Percentiles rank a stretch among this genome's conserved stretches.
Evolutionary conservation across 2,888 invertebrate genomes (phyloP).

Genomic region (Ennomos fuscantarius): DNA sequence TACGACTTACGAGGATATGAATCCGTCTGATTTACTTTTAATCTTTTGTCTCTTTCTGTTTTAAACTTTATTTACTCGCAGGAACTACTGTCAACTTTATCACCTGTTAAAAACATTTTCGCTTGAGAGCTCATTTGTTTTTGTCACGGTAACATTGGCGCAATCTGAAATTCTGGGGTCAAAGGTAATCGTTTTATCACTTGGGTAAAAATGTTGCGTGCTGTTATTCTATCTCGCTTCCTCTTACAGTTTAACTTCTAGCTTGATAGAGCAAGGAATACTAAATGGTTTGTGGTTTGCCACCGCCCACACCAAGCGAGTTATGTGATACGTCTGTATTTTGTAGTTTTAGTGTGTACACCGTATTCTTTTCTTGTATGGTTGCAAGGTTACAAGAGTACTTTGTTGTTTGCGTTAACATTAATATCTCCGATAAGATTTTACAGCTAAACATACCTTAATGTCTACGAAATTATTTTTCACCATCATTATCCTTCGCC

Average conservation of each 20-base stretch:
- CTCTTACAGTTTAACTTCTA: conserved; percentile 36
- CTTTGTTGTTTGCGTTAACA: conserved; percentile 38
- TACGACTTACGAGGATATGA: conserved; percentile 52
- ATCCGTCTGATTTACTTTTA: conserved; percentile 44
- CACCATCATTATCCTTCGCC: conserved; percentile 11
- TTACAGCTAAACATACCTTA: conserved; percentile 29
- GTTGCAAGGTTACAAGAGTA: conserved; percentile 23
- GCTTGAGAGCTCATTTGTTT: conserved; percentile 22
- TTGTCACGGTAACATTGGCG: conserved; percentile 14
- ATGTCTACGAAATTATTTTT: conserved; percentile 2
- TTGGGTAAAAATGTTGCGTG: conserved; percentile 50
- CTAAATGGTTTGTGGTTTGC: conserved; percentile 52
- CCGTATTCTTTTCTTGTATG: conserved; percentile 29
- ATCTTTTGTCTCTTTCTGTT: conserved; percentile 27
- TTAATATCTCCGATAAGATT: conserved; percentile 30
- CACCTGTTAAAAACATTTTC: conserved; percentile 4
- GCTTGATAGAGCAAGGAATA: conserved; percentile 56
- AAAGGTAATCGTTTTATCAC: conserved; percentile 70
- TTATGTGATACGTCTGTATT: conserved; percentile 51
- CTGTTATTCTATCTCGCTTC: conserved; percentile 50
- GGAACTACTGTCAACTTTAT: conserved; percentile 13
- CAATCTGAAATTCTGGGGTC: conserved; percentile 54
- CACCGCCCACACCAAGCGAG: conserved; percentile 64
- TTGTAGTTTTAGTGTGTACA: conserved; percentile 20
- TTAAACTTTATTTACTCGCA: conserved; percentile 17